These are phyloP conservation scores for Idaea aversata DNA, from an alignment of 2,888 invertebrate genomes.

Conservation along the genomic window DNA sequence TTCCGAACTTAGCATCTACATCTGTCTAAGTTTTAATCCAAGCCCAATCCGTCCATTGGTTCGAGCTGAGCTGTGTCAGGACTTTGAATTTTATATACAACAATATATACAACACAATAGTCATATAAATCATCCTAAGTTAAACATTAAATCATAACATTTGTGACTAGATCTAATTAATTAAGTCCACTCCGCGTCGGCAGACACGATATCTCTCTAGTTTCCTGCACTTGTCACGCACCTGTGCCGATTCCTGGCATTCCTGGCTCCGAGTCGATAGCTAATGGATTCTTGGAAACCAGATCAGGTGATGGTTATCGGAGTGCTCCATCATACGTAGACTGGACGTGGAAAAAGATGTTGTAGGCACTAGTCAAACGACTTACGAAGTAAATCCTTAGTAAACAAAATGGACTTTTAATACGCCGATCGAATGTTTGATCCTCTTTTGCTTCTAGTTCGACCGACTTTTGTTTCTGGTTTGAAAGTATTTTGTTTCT, in stretches of 20 bases:
- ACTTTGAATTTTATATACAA: too few species aligned
- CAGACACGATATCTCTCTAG: neutral
- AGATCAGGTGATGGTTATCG: constrained; percentile 4
- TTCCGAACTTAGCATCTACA: too few species aligned
- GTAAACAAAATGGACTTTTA: neutral
- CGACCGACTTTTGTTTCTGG: too few species aligned
- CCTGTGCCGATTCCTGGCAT: neutral
- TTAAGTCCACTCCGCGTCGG: neutral
- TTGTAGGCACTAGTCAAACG: neutral
- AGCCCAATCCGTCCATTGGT: too few species aligned
- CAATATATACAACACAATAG: too few species aligned
- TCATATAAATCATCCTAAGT: neutral
- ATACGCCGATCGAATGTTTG: neutral
- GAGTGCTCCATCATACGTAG: neutral
- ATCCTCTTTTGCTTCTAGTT: too few species aligned
- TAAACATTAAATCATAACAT: neutral
- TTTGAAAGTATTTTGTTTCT: too few species aligned
- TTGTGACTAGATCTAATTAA: too few species aligned
- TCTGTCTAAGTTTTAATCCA: too few species aligned
- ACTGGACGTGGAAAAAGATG: neutral
- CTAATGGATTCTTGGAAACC: constrained; percentile 26
- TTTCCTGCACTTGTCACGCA: neutral
- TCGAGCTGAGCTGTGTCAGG: too few species aligned
- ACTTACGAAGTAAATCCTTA: neutral
- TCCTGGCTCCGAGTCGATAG: constrained; percentile 12